Evolutionary conservation across 37 sponge, comb jelly and placozoan genomes (phyloP).

Genomic region (Agelas oroides): DNA sequence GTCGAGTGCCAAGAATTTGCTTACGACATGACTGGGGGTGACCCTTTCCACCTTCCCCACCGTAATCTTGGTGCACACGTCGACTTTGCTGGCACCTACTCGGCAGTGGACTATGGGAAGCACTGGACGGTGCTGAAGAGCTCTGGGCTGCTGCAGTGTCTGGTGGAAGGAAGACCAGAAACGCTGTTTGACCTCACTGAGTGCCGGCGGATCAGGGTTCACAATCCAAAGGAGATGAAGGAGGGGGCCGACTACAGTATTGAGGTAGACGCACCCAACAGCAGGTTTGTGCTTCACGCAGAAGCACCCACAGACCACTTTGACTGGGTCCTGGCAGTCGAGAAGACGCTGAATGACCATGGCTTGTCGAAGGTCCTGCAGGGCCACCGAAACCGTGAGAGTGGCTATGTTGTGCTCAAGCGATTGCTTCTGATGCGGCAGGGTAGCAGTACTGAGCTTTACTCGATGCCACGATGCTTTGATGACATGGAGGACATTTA

Average conservation of each 20-base stretch:
- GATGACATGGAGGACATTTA: constrained; percentile 50
- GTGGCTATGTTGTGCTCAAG: constrained; percentile 58
- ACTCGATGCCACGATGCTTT: constrained; percentile 27
- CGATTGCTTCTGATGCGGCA: constrained; percentile 19
- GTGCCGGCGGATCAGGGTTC: constrained; percentile 17
- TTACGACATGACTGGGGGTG: background rate
- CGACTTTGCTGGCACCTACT: constrained; percentile 14
- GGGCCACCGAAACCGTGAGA: constrained; percentile 31
- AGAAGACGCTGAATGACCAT: constrained; percentile 25
- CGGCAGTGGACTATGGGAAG: constrained; percentile 65
- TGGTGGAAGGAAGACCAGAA: constrained; percentile 56
- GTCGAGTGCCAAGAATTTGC: constrained; percentile 56
- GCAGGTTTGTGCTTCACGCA: constrained; percentile 39
- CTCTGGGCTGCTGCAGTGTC: constrained; percentile 70
- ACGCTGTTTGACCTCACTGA: constrained; percentile 45
- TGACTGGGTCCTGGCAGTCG: constrained; percentile 56
- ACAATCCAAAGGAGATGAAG: constrained; percentile 36
- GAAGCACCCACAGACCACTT: constrained; percentile 57
- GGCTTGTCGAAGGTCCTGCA: constrained; percentile 9
- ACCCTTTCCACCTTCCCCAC: constrained; percentile 20
- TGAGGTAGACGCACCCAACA: constrained; percentile 13
- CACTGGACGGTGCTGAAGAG: constrained; percentile 74
- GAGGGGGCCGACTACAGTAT: constrained; percentile 53
- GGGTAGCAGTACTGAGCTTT: constrained; percentile 10
- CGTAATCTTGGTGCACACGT: constrained; percentile 10